Conservation (phyloP, 1,140 invertebrate species). For the Drosophila athabasca region DNA sequence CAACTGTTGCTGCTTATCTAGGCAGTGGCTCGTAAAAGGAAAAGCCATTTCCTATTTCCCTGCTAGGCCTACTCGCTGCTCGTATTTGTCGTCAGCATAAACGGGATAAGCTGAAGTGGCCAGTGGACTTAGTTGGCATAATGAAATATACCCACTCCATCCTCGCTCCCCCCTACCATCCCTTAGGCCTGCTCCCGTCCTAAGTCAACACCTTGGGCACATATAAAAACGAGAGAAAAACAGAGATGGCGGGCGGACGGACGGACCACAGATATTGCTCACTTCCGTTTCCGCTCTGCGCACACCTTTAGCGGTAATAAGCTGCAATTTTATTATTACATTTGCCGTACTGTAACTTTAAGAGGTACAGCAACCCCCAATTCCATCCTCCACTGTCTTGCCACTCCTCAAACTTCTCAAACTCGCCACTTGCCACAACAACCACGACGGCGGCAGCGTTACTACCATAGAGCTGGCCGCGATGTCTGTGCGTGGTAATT, state of each 20-base stretch:
- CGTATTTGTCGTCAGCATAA: slow-evolving; percentile 52
- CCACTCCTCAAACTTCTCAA: too few species aligned
- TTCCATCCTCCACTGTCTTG: too few species aligned
- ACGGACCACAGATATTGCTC: slow-evolving; percentile 28
- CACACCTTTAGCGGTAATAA: slow-evolving; percentile 59
- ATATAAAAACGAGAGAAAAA: too few species aligned
- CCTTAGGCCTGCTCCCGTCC: slow-evolving; percentile 27
- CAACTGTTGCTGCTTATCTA: slow-evolving; percentile 41
- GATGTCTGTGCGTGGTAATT: slow-evolving; percentile 53
- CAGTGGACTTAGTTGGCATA: slow-evolving; percentile 51
- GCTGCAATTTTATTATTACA: slow-evolving; percentile 69
- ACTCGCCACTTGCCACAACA: too few species aligned
- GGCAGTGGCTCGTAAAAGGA: slow-evolving; percentile 28
- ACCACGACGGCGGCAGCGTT: too few species aligned
- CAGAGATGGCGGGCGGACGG: not conserved
- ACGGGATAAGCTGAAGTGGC: slow-evolving; percentile 40
- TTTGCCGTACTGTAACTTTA: slow-evolving; percentile 25
- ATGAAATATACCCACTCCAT: slow-evolving; percentile 39
- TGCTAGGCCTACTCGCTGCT: not conserved
- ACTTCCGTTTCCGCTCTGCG: slow-evolving; percentile 26
- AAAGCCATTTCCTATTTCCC: slow-evolving; percentile 10
- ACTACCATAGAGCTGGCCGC: not conserved
- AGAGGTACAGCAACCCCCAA: not conserved
- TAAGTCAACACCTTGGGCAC: slow-evolving; percentile 60
- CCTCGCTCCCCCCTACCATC: not conserved